Percentiles rank a stretch among this genome's conserved stretches.
phyloP scores from a whole-genome alignment of 2,888 invertebrate species.

The Abrostola tripartita region DNA sequence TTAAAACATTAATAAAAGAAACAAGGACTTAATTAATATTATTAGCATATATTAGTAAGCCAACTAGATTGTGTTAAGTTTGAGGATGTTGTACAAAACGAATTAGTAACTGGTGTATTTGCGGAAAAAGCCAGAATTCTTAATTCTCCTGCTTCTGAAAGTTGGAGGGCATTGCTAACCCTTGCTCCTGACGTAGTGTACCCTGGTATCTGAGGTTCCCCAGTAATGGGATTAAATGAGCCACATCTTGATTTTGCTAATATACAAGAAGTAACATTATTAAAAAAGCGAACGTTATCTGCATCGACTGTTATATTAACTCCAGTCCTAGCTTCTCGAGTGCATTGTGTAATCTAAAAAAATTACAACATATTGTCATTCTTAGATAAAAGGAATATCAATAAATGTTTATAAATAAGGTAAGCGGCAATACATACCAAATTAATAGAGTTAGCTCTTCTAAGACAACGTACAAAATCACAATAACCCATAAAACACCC shows the following conservation, averaged over 20 bases:
- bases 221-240: conserved; percentile 90
- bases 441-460: conserved; percentile 87
- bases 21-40: neutral
- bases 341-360: conserved; percentile 86
- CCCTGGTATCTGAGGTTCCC: conserved; percentile 88
- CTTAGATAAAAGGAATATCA: no score
- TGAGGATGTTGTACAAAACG: conserved; percentile 86
- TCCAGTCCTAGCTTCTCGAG: conserved; percentile 84
- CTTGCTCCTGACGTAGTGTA: conserved; percentile 74
- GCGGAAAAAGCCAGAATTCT: conserved; percentile 87
- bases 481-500: conserved; percentile 89
- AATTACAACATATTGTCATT: neutral
- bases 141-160: conserved; percentile 86
- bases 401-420: no score
- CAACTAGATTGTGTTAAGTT: conserved; percentile 86
- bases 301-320: conserved; percentile 82
- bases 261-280: conserved; percentile 90
- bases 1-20: no score
- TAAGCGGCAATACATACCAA: conserved; percentile 75
- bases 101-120: conserved; percentile 82
- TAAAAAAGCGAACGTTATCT: conserved; percentile 87
- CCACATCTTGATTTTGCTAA: conserved; percentile 90
- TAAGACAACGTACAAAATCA: conserved; percentile 89
- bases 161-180: conserved; percentile 88
- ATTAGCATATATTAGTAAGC: conserved; percentile 81